Conservation (phyloP, 2,797 vertebrate species). For the Numenius phaeopus region DNA sequence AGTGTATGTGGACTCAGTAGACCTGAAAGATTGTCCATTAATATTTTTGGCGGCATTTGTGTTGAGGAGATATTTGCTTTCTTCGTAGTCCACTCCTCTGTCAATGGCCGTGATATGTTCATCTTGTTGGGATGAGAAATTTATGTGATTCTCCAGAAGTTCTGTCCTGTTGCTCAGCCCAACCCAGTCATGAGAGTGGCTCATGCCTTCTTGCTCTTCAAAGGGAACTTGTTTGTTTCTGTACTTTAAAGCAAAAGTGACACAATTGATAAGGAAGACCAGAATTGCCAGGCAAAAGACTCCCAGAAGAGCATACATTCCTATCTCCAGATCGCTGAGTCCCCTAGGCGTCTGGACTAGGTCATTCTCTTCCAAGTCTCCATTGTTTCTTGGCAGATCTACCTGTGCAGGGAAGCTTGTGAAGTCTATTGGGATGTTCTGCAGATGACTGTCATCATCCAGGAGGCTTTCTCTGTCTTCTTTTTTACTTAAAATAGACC, state of each 20-base stretch:
- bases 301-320: conserved; percentile 93
- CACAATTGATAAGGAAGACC: conserved; percentile 94
- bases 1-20: conserved; percentile 61
- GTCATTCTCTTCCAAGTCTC: conserved; percentile 77
- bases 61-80: conserved; percentile 83
- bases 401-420: conserved; percentile 87
- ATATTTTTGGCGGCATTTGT: conserved; percentile 71
- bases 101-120: conserved; percentile 88
- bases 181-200: conserved; percentile 93
- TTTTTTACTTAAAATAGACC: conserved; percentile 78
- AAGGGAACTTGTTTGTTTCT: conserved; percentile 87
- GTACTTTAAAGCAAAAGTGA: conserved; percentile 89
- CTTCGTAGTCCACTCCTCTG: conserved; percentile 84
- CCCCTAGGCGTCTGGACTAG: conserved; percentile 79
- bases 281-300: conserved; percentile 96
- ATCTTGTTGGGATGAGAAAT: conserved; percentile 84
- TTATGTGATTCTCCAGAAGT: conserved; percentile 86
- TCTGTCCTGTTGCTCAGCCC: conserved; percentile 91
- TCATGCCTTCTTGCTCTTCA: conserved; percentile 87
- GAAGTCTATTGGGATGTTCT: conserved; percentile 83
- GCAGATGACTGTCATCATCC: conserved; percentile 76
- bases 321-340: conserved; percentile 93
- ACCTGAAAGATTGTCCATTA: conserved; percentile 80
- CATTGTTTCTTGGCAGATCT: conserved; percentile 75
- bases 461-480: conserved; percentile 75